Evolutionary conservation across 2,797 vertebrate genomes (phyloP).

Genomic region (Neomorphus geoffroyi): DNA sequence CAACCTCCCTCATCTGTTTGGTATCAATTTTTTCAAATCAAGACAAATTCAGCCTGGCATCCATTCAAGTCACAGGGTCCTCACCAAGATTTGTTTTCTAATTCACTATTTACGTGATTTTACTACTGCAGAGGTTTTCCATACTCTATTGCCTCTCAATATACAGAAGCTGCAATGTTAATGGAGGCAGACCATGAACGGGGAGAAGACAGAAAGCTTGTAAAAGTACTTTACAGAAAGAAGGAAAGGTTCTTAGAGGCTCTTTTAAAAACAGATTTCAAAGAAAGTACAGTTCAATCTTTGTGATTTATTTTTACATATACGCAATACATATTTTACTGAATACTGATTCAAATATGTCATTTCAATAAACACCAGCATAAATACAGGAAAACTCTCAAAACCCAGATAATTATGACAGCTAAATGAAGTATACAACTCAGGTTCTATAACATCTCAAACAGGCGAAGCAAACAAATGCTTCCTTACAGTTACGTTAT

Average conservation of each 20-base stretch:
- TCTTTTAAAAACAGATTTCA: neutral
- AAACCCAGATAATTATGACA: neutral
- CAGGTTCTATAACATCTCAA: neutral
- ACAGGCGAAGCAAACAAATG: neutral
- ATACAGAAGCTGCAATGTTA: neutral
- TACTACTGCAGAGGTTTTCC: neutral
- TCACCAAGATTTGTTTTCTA: neutral
- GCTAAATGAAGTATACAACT: neutral
- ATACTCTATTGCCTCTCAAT: neutral
- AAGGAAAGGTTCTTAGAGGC: neutral
- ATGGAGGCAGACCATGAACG: neutral
- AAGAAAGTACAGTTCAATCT: neutral
- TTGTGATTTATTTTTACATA: neutral
- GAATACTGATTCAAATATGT: neutral
- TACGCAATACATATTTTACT: neutral
- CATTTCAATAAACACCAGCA: neutral
- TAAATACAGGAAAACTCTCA: neutral
- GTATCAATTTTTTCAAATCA: neutral
- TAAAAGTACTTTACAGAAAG: neutral
- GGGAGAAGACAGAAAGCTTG: neutral
- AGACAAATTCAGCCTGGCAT: neutral
- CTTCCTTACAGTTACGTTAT: neutral
- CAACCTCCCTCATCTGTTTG: neutral
- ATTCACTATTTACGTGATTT: neutral
- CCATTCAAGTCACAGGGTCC: neutral